Conservation (phyloP, 1,140 invertebrate species). For the Magallana angulata region DNA sequence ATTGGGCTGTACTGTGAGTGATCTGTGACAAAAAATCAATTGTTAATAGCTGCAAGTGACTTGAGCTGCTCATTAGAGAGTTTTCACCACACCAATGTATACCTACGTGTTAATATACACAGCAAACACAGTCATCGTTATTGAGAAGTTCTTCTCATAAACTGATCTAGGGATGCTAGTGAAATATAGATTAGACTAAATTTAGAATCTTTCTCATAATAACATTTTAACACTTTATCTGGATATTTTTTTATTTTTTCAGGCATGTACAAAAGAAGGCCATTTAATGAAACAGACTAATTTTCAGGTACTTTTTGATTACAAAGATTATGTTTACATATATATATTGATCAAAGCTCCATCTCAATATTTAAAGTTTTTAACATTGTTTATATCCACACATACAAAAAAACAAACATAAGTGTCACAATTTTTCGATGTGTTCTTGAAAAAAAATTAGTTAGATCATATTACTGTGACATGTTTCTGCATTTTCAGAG, state of each 20-base stretch:
- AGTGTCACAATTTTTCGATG: no score
- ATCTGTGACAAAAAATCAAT: slow-evolving; percentile 35
- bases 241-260: slow-evolving; percentile 67
- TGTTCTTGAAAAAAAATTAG: no score
- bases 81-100: neutral
- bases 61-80: neutral
- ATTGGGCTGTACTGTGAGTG: slow-evolving; percentile 8
- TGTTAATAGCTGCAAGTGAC: slow-evolving; percentile 7
- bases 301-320: slow-evolving; percentile 83
- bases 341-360: no score
- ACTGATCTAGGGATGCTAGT: neutral
- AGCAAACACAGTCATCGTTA: neutral
- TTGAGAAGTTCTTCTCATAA: neutral
- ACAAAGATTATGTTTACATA: neutral
- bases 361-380: no score
- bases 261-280: slow-evolving; percentile 90
- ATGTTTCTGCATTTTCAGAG: slow-evolving; percentile 78
- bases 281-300: slow-evolving; percentile 91
- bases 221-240: no score
- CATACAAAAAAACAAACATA: no score
- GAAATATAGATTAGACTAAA: no score
- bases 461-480: no score
- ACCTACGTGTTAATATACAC: neutral
- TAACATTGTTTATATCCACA: no score
- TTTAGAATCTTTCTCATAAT: no score